These are phyloP conservation scores for Geodia barretti DNA, from an alignment of 37 sponge, comb jelly and placozoan species.

Conservation along the genomic window DNA sequence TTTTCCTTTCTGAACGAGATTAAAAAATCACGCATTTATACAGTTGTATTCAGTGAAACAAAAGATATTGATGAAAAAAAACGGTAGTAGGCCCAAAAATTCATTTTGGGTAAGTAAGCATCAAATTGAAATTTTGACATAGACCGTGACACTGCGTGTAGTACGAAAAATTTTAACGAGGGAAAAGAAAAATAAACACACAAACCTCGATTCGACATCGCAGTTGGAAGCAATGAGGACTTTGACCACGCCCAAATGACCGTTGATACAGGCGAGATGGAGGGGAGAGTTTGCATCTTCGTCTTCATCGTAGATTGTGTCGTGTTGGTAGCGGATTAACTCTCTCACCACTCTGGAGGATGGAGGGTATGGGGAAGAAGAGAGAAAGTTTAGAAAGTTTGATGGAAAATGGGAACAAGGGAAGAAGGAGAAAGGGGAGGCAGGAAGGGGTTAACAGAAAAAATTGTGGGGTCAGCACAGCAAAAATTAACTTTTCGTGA, in stretches of 20 bases:
- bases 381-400: too few relatives aligned
- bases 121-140: too few relatives aligned
- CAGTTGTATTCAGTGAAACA: neutral
- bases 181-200: neutral
- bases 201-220: conserved; percentile 71
- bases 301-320: conserved; percentile 80
- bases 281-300: conserved; percentile 90
- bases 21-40: neutral
- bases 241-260: conserved; percentile 54
- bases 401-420: too few relatives aligned
- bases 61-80: conserved; percentile 1
- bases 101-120: too few relatives aligned
- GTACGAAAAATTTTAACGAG: too few relatives aligned
- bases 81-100: neutral
- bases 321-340: conserved; percentile 15
- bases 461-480: neutral
- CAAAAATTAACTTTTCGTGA: neutral
- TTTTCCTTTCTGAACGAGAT: too few relatives aligned
- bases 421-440: neutral
- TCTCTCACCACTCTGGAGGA: conserved; percentile 31
- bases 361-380: neutral
- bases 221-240: conserved; percentile 69
- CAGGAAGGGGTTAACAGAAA: neutral
- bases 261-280: conserved; percentile 88
- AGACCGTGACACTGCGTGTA: too few relatives aligned